Evolutionary conservation across 2,888 invertebrate genomes (phyloP), one percentile per base, ranked within the genome.

Genomic region (Flexamia atlantica): DNA sequence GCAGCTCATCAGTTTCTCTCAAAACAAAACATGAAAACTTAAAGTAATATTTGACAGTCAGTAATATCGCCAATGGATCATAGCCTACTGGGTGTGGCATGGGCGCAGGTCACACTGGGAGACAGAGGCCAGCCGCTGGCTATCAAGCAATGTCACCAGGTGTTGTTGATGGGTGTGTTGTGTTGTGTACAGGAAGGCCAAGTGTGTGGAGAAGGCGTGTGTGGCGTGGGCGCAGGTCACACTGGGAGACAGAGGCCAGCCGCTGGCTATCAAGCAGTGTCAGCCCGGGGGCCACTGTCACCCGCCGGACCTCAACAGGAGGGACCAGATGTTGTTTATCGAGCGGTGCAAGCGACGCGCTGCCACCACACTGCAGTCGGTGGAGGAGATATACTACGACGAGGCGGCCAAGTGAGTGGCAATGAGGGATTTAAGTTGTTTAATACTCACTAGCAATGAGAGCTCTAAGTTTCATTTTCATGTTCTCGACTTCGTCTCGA

Each of bases 191-290:
- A 70, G 70, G 70, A 20, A 40, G 14, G 70, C 40, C 4, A 28
- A 42, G 25, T 76, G 76, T 76, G 76, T 50, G 30, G 76, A 76
- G 46, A 46, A 28, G 76, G 76, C 9, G 25, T 76, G 76, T 76
- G n/a, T 10, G 5, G 76, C 46, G 3, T 25, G 40, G 17, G 70
- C 70, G 0, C 28, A 20, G 30, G 70, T 70, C 20, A 40, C 20
- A 10, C 7, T 70, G 70, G 36, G 36, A 5, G 40, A 70, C 70
- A 20, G 23, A 46, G 50, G 50, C 7, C 40, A 76, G 30, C 76
- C 76, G n/a, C 20, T 42, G 23, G 50, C 28, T n/a, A 28, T 76
- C 50, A 36, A 20, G 12, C 46, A 28, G 50, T 12, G 0, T 14
- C 3, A 50, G 4, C 1, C 5, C 32, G 40, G 23, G 0, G 12